These are phyloP conservation scores for Bombyx mandarina DNA, from an alignment of 1,140 invertebrate species.

Conservation along the genomic window DNA sequence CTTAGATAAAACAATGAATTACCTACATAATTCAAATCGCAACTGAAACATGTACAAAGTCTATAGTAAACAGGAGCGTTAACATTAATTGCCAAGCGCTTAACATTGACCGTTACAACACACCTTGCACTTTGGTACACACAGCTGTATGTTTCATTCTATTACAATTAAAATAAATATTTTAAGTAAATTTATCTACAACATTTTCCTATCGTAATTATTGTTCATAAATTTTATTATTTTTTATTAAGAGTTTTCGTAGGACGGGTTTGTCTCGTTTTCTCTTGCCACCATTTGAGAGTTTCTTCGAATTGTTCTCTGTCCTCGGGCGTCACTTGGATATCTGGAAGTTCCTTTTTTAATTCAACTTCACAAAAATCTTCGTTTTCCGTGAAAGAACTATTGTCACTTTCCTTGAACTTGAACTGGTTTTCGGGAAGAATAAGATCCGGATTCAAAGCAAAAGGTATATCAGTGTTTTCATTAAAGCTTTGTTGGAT, in stretches of 20 bases:
- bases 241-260: slow-evolving; percentile 30
- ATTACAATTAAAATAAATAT: slow-evolving; percentile 37
- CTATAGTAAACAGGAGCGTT: too few relatives aligned
- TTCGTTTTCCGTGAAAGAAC: slow-evolving; percentile 20
- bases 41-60: too few relatives aligned
- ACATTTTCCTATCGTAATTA: slow-evolving; percentile 10
- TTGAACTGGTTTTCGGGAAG: slow-evolving; percentile 42
- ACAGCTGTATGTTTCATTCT: slow-evolving; percentile 60
- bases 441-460: slow-evolving; percentile 48
- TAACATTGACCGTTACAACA: slow-evolving; percentile 42
- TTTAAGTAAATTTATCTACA: slow-evolving; percentile 18
- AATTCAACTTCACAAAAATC: slow-evolving; percentile 47
- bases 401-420: slow-evolving; percentile 33
- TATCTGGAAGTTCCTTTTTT: slow-evolving; percentile 61
- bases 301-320: slow-evolving; percentile 63
- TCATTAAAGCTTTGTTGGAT: slow-evolving; percentile 36
- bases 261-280: slow-evolving; percentile 47
- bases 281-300: slow-evolving; percentile 67
- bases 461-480: slow-evolving; percentile 30
- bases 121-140: slow-evolving; percentile 65
- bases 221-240: slow-evolving; percentile 9
- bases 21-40: too few relatives aligned
- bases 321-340: slow-evolving; percentile 60
- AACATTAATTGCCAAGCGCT: neutral
- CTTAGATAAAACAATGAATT: too few relatives aligned